Evolutionary conservation across 1,140 invertebrate genomes (phyloP), one percentile per base, ranked within the genome.

Genomic region (Brachionus angularis): DNA sequence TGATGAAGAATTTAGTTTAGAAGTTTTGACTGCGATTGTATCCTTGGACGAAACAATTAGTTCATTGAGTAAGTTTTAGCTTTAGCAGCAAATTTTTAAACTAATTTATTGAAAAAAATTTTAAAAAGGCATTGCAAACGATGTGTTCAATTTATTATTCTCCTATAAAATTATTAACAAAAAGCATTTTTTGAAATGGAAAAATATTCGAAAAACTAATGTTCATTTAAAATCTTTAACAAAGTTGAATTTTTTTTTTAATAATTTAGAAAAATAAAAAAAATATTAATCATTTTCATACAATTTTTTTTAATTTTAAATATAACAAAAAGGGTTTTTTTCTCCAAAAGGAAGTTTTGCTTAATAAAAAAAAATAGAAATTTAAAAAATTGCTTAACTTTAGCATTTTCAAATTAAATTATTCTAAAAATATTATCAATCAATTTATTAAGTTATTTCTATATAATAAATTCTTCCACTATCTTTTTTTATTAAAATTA

Each of bases 81-180:
- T n/a, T n/a, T n/a, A n/a, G n/a, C n/a, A n/a, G n/a, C n/a, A n/a
- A n/a, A n/a, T n/a, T n/a, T n/a, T n/a, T n/a, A n/a, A n/a, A n/a
- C n/a, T n/a, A n/a, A n/a, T n/a, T n/a, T n/a, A n/a, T n/a, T n/a
- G n/a, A n/a, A n/a, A n/a, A n/a, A n/a, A n/a, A n/a, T n/a, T n/a
- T n/a, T n/a, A n/a, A n/a, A n/a, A n/a, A n/a, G n/a, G n/a, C n/a
- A n/a, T n/a, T n/a, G n/a, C n/a, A n/a, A 21, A 14, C 25, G 33
- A 58, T 58, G 53, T 39, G 3, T 58, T 58, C 25, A 39, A 16
- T 36, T 58, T 39, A 21, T 25, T 58, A 16, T 58, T 8, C 14
- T 12, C 23, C 23, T 23, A 39, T 39, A 34, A 25, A 14, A 18
- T 58, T 16, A 29, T 58, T 8, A 58, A 23, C 10, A 12, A 18